These are phyloP conservation scores for Magallana angulata DNA, from an alignment of 1,140 invertebrate genomes.

Conservation along the genomic window DNA sequence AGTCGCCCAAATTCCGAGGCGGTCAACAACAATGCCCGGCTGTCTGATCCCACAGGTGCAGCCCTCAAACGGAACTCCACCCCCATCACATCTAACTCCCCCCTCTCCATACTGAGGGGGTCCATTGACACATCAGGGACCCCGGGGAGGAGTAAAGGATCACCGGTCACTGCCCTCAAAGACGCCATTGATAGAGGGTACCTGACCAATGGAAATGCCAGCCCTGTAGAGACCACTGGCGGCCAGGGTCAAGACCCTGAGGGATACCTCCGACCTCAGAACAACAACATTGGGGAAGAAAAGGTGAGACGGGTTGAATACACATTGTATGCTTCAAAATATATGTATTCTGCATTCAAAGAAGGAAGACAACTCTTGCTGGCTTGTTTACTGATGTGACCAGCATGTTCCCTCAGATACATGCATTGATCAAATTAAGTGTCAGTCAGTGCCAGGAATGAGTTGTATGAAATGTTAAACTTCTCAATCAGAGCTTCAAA, in stretches of 20 bases:
- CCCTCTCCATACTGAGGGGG: slow-evolving; percentile 64
- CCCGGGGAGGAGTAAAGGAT: slow-evolving; percentile 71
- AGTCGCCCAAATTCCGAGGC: slow-evolving; percentile 46
- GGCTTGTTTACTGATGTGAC: neutral
- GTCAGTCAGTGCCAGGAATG: too few relatives aligned
- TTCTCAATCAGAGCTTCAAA: neutral
- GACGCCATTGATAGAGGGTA: slow-evolving; percentile 75
- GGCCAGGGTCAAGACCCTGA: slow-evolving; percentile 50
- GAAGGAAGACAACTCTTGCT: slow-evolving; percentile 10
- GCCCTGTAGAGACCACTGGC: slow-evolving; percentile 26
- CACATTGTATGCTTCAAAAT: neutral
- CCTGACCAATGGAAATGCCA: slow-evolving; percentile 59
- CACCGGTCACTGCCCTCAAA: slow-evolving; percentile 77
- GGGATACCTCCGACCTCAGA: slow-evolving; percentile 52
- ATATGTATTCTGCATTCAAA: neutral
- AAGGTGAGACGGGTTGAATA: slow-evolving; percentile 40
- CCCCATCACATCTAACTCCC: slow-evolving; percentile 58
- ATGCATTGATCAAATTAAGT: neutral
- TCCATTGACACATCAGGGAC: slow-evolving; percentile 69
- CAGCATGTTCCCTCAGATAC: slow-evolving; percentile 18
- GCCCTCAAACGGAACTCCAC: slow-evolving; percentile 63
- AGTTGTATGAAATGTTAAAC: neutral
- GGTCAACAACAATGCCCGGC: slow-evolving; percentile 41
- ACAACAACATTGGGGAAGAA: slow-evolving; percentile 44
- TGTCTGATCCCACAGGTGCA: slow-evolving; percentile 52